Base-by-base conservation (phyloP, 2,797 vertebrate genomes). In the Enteromius viviparus region DNA sequence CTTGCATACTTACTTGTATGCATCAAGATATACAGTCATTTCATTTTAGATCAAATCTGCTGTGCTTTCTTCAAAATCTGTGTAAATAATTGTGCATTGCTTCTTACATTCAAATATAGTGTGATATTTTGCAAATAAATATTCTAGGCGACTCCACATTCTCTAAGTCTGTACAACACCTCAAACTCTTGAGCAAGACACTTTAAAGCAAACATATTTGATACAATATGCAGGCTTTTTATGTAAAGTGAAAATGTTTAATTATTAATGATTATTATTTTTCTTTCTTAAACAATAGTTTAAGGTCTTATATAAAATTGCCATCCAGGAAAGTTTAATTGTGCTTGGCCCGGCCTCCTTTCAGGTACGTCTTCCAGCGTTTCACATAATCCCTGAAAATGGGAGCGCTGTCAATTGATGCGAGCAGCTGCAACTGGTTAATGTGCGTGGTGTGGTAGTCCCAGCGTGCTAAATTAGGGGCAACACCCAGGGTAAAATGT, bases 391-490 rank as follows among this genome's bases (percentile, higher is more conserved):
- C 96, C 79, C 82, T 94, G 91, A 97, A 97, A 89, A 97, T 5
- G 1, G 95, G 94, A 0, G 95, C 85, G 65, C 93, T 94, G 0
- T 97, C 94, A 0, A 97, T 87, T 69, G 95, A 95, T 85, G 91
- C 91, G 6, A 97, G 93, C 34, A 97, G 94, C 91, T 97, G 96
- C 74, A 97, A 94, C 86, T 97, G 96, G 87, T 97, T 97, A 91
- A 97, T 96, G 92, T 97, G 96, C 6, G 96, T 97, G 85, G 96
- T 97, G 90, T 97, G 96, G 64, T 97, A 97, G 88, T 97, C 96
- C 96, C 96, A 96, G 0, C 96, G 95, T 17, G 96, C 96, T 91
- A 97, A 89, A 92, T 97, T 97, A 87, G 96, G 96, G 6, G 95
- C 95, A 0, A 91, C 91, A 86, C 96, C 96, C 0, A 97, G 91